phyloP scores from a whole-genome alignment of 2,113 vertebrate species.

The Isichthys henryi region DNA sequence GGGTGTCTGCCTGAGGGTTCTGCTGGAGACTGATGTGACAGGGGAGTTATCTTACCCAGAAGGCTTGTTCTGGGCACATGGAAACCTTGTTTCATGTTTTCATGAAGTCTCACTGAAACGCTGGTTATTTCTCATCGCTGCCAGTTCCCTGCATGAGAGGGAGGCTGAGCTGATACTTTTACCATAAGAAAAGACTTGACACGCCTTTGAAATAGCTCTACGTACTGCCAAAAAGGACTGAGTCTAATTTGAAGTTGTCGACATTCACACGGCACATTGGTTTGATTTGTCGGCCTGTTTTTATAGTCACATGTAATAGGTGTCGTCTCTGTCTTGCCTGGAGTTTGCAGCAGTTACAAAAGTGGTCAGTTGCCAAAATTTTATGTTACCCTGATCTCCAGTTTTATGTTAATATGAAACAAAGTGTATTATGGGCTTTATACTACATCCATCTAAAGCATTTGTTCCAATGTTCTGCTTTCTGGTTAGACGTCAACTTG shows the following conservation, averaged over 20 bases:
- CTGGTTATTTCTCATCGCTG: neutral
- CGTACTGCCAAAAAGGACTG: neutral
- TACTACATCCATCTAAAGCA: neutral
- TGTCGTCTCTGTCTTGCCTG: neutral
- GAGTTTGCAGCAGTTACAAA: neutral
- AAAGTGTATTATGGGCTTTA: neutral
- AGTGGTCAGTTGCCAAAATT: neutral
- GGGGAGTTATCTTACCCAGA: neutral
- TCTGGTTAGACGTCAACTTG: neutral
- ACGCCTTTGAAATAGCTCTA: neutral
- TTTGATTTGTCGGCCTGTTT: neutral
- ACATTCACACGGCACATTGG: neutral
- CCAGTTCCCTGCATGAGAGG: constrained; percentile 14
- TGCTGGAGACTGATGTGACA: neutral
- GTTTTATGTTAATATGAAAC: neutral
- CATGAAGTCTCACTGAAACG: constrained; percentile 1
- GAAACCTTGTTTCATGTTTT: neutral
- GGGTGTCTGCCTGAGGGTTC: neutral
- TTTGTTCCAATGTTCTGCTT: neutral
- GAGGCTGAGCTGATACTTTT: neutral
- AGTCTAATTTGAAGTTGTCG: neutral
- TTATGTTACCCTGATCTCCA: neutral
- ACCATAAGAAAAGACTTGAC: neutral
- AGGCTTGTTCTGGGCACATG: neutral
- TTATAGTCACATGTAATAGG: neutral